Conservation (phyloP, 2,888 invertebrate species). For the Machimus rusticus region DNA sequence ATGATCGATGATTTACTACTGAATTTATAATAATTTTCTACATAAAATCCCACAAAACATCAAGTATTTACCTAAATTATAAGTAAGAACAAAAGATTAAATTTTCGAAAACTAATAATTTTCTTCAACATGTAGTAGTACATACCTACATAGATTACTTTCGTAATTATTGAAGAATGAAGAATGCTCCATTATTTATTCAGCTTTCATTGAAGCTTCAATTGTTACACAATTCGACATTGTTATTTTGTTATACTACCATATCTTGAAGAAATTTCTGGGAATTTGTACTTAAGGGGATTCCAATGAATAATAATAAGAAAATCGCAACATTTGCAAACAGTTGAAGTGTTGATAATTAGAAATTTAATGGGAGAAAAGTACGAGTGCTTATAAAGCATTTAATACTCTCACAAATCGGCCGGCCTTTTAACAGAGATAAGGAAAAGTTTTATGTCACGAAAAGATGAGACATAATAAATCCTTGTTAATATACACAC, state of each 20-base stretch:
- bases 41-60: no score
- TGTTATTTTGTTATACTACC: neutral
- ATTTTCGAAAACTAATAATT: no score
- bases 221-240: neutral
- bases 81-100: no score
- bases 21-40: no score
- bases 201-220: neutral
- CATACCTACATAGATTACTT: no score
- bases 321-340: no score
- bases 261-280: neutral
- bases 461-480: neutral
- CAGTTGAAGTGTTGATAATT: neutral
- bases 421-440: neutral
- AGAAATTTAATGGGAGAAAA: neutral
- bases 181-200: no score
- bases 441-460: neutral
- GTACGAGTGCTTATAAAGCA: neutral
- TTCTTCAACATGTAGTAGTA: no score
- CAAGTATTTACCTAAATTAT: no score
- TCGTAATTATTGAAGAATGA: no score
- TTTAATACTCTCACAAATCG: neutral
- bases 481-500: neutral
- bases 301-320: neutral
- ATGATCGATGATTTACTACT: no score
- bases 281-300: neutral